Percentiles rank a stretch among this genome's conserved stretches.
phyloP scores from a whole-genome alignment of 2,797 vertebrate genomes.

The Remorina albescens region DNA sequence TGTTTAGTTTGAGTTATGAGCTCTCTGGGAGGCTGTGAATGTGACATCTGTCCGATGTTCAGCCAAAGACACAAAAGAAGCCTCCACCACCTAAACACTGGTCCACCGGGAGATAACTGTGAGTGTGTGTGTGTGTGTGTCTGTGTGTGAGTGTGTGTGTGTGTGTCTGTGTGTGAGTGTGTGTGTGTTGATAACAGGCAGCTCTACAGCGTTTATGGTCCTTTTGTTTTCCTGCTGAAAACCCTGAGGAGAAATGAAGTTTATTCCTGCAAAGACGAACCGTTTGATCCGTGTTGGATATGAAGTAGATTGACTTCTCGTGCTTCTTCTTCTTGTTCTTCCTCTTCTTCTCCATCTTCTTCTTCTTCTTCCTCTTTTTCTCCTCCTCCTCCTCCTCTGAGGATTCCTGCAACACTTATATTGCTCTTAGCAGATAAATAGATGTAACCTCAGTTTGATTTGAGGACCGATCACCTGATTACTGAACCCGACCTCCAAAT shows the following conservation, averaged over 20 bases:
- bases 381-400: no score
- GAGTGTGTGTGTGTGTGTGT: constrained; percentile 48
- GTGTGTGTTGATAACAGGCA: constrained; percentile 13
- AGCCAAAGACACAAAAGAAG: constrained; percentile 70
- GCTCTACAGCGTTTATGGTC: constrained; percentile 17
- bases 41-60: constrained; percentile 68
- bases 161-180: no score
- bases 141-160: constrained; percentile 31
- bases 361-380: no score
- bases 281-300: constrained; percentile 2
- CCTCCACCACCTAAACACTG: constrained; percentile 50
- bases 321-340: neutral
- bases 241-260: neutral
- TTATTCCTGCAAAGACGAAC: constrained; percentile 2
- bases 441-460: no score
- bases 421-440: no score
- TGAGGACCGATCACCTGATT: no score
- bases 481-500: no score
- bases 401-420: no score
- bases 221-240: constrained; percentile 6
- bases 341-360: no score
- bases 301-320: neutral
- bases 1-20: constrained; percentile 45
- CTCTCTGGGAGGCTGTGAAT: constrained; percentile 58
- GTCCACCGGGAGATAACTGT: constrained; percentile 38